phyloP scores from a whole-genome alignment of 1,140 invertebrate species.

The Nixonia krombeini region DNA sequence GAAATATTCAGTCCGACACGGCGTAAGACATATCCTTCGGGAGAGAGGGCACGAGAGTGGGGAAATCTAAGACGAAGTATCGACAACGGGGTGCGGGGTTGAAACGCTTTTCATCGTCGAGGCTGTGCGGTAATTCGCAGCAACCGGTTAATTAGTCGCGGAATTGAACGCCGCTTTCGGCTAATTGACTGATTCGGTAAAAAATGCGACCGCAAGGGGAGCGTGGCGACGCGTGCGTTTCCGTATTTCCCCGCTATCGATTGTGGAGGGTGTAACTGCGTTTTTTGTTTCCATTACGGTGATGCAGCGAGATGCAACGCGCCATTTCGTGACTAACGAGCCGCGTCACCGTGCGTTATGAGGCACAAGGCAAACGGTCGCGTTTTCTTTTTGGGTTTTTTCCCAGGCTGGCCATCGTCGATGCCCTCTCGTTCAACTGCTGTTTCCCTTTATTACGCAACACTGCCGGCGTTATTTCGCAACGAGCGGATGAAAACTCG shows the following conservation, averaged over 20 bases:
- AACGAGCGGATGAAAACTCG: no score
- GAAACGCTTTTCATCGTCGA: no score
- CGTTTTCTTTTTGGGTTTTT: constrained; percentile 17
- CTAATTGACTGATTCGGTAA: no score
- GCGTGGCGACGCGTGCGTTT: no score
- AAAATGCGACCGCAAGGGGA: no score
- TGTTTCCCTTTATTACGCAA: no score
- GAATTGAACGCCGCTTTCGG: no score
- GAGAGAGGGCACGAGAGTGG: constrained; percentile 26
- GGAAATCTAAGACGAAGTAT: constrained; percentile 20
- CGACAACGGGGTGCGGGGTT: not conserved
- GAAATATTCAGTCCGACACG: constrained; percentile 45
- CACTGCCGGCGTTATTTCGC: no score
- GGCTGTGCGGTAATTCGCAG: no score
- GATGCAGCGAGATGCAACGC: constrained; percentile 40
- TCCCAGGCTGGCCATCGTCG: not conserved
- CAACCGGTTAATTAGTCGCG: no score
- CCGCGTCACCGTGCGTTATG: constrained; percentile 19
- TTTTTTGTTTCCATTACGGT: constrained; percentile 33
- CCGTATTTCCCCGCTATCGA: constrained; percentile 25
- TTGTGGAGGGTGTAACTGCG: constrained; percentile 4
- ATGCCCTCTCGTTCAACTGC: no score
- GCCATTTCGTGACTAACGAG: constrained; percentile 40
- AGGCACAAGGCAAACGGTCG: constrained; percentile 15
- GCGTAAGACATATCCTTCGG: constrained; percentile 42